These are phyloP conservation scores for Ormyrus thymus DNA, from an alignment of 2,888 invertebrate species.

Conservation along the genomic window DNA sequence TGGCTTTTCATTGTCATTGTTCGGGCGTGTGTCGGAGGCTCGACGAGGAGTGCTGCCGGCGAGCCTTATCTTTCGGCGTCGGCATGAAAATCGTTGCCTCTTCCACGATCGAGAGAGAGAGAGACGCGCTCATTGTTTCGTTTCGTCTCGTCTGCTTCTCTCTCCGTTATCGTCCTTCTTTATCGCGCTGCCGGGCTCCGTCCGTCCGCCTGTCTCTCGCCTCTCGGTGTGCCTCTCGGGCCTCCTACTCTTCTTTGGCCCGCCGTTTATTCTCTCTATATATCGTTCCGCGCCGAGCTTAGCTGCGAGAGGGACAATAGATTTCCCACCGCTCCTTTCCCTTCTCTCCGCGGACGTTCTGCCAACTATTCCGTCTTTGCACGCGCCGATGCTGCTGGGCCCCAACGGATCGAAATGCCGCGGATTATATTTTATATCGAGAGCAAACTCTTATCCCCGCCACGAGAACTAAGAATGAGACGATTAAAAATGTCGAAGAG, in stretches of 20 bases:
- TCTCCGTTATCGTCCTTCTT: constrained; percentile 58
- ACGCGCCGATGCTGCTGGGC: background rate
- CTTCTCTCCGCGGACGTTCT: background rate
- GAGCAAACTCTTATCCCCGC: too few relatives aligned
- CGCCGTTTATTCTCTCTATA: constrained; percentile 50
- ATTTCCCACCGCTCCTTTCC: constrained; percentile 60
- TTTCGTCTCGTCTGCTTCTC: constrained; percentile 6
- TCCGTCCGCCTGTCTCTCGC: constrained; percentile 52
- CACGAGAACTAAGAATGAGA: too few relatives aligned
- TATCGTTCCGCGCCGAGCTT: constrained; percentile 56
- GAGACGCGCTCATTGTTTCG: constrained; percentile 50
- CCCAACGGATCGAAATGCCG: too few relatives aligned
- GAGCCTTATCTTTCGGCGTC: constrained; percentile 44
- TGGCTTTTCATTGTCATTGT: constrained; percentile 40
- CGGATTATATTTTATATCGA: too few relatives aligned
- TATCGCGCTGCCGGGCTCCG: constrained; percentile 62
- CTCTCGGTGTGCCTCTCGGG: background rate
- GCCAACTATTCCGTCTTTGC: constrained; percentile 1
- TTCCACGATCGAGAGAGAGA: background rate
- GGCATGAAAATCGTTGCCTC: constrained; percentile 47
- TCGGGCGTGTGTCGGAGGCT: constrained; percentile 1
- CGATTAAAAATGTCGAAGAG: too few relatives aligned
- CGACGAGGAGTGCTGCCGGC: background rate
- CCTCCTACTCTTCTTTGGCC: constrained; percentile 60
- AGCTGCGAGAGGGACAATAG: constrained; percentile 59